A percentile compares a stretch with the other conserved stretches of the same genome.
These are phyloP conservation scores for Stenoptilia bipunctidactyla DNA, from an alignment of 2,888 invertebrate genomes.

Conservation along the genomic window DNA sequence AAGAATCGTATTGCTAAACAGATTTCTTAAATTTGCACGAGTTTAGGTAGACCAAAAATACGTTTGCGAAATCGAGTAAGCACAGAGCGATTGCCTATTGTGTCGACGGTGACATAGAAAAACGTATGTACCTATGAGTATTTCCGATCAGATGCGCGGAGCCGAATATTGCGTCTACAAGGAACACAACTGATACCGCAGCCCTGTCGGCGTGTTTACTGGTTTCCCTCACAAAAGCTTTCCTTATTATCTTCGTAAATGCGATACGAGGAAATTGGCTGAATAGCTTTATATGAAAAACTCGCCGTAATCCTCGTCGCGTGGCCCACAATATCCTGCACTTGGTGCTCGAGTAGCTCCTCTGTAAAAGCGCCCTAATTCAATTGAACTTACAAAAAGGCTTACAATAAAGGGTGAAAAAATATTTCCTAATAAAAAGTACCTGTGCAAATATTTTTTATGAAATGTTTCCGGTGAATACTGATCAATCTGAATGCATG, in stretches of 20 bases:
- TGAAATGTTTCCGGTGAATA: too few relatives aligned
- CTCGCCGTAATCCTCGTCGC: conserved; percentile 57
- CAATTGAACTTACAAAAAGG: conserved; percentile 30
- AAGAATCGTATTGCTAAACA: too few relatives aligned
- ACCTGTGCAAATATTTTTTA: too few relatives aligned
- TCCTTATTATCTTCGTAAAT: conserved; percentile 64
- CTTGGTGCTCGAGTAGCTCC: conserved; percentile 37
- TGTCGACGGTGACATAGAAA: not conserved
- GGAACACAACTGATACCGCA: conserved; percentile 39
- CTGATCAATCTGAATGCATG: too few relatives aligned
- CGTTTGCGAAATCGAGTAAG: not conserved
- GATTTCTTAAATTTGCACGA: too few relatives aligned
- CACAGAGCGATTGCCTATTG: not conserved
- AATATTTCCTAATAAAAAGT: conserved; percentile 2
- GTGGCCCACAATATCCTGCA: conserved; percentile 55
- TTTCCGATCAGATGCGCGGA: conserved; percentile 44
- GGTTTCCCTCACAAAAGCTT: conserved; percentile 62
- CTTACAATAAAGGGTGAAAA: not conserved
- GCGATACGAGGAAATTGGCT: conserved; percentile 68
- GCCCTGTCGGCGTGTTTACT: conserved; percentile 61
- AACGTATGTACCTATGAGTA: conserved; percentile 20
- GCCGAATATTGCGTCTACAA: conserved; percentile 43
- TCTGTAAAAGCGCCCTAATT: conserved; percentile 30
- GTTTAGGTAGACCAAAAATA: too few relatives aligned
- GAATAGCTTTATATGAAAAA: conserved; percentile 68